Conservation (phyloP, 2,888 invertebrate genomes). For the Noctua fimbriata region DNA sequence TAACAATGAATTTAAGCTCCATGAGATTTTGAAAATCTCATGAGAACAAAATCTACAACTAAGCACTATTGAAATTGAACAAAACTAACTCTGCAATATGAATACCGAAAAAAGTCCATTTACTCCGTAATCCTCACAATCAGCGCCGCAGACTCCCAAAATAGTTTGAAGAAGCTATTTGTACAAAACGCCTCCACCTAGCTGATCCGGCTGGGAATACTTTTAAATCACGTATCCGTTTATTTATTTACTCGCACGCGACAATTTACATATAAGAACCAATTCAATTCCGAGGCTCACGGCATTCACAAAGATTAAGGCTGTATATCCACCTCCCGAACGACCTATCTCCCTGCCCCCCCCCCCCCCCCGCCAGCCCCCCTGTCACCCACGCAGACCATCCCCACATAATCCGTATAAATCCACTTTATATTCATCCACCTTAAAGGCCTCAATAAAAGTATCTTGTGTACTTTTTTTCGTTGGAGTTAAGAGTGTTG, state of each 20-base stretch:
- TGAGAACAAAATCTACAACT: not conserved
- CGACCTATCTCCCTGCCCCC: conserved; percentile 69
- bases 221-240: conserved; percentile 85
- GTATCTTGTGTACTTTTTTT: conserved; percentile 82
- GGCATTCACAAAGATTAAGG: conserved; percentile 87
- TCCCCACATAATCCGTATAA: conserved; percentile 88
- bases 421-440: conserved; percentile 90
- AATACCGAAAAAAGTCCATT: conserved; percentile 1
- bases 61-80: conserved; percentile 4
- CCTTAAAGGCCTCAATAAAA: conserved; percentile 89
- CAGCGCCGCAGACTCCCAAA: conserved; percentile 56
- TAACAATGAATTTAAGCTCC: not conserved
- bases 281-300: conserved; percentile 88
- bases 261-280: conserved; percentile 88
- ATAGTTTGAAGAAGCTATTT: conserved; percentile 69
- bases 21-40: not conserved
- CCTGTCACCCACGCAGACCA: conserved; percentile 76
- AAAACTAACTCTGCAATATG: not conserved
- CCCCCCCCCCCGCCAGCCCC: conserved; percentile 66
- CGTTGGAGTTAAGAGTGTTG: conserved; percentile 70
- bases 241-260: conserved; percentile 89
- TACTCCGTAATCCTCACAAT: conserved; percentile 51
- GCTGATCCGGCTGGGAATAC: conserved; percentile 79
- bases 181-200: conserved; percentile 63
- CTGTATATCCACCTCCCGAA: conserved; percentile 74